A percentile compares a stretch with the other conserved stretches of the same genome.
These are phyloP conservation scores for Adelognathus sp. DNA, from an alignment of 2,888 invertebrate species.

Conservation along the genomic window DNA sequence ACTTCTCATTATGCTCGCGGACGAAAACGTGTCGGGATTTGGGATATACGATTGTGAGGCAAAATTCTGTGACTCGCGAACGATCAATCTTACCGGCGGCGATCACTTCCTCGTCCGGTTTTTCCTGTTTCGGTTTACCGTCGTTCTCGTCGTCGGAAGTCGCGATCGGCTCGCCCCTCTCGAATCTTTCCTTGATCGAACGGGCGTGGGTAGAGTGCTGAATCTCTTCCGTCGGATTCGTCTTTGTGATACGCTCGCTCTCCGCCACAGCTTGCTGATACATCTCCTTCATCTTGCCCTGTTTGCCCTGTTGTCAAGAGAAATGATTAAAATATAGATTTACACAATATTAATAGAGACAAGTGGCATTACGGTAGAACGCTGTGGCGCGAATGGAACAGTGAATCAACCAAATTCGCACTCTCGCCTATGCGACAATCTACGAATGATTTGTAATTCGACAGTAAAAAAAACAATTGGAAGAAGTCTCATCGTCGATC, in stretches of 20 bases:
- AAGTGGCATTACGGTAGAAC: not conserved
- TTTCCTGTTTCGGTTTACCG: slow-evolving; percentile 82
- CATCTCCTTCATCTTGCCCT: slow-evolving; percentile 94
- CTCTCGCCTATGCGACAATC: no score
- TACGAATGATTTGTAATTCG: no score
- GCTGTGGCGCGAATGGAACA: not conserved
- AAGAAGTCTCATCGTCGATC: no score
- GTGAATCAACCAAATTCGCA: no score
- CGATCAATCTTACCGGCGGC: slow-evolving; percentile 86
- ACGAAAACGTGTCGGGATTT: not conserved
- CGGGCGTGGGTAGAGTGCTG: slow-evolving; percentile 82
- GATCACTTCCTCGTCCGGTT: slow-evolving; percentile 89
- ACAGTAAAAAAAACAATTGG: no score
- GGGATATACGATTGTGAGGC: not conserved
- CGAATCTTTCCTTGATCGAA: slow-evolving; percentile 90
- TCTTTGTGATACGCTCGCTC: slow-evolving; percentile 85
- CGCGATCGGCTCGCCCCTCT: slow-evolving; percentile 87
- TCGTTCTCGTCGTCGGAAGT: slow-evolving; percentile 85
- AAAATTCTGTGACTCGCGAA: not conserved
- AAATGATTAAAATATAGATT: slow-evolving; percentile 9
- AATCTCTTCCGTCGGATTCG: slow-evolving; percentile 78
- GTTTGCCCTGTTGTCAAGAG: slow-evolving; percentile 87
- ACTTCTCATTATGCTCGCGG: not conserved
- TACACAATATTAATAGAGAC: not conserved
- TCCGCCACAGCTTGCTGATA: slow-evolving; percentile 95